A percentile compares a stretch with the other conserved stretches of the same genome.
Evolutionary conservation across 2,888 invertebrate genomes (phyloP).

Genomic region (Cephus rjabovi): DNA sequence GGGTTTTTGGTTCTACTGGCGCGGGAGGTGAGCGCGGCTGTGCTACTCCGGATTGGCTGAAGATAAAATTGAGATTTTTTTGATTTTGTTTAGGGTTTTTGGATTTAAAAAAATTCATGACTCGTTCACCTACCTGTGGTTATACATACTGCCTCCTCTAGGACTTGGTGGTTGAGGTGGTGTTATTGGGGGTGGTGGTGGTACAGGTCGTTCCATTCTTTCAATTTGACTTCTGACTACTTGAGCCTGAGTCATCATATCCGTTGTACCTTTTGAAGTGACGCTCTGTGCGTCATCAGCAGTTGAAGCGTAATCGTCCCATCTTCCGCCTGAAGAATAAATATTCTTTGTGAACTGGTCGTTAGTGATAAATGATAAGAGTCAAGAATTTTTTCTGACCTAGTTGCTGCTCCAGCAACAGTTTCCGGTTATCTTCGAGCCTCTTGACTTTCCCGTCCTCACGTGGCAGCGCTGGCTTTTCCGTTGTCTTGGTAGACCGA

Average conservation of each 20-base stretch:
- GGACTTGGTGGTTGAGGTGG: constrained; percentile 66
- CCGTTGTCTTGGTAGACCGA: constrained; percentile 80
- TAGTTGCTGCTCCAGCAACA: constrained; percentile 87
- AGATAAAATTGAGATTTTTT: constrained; percentile 13
- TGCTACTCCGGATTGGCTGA: constrained; percentile 67
- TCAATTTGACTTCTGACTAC: constrained; percentile 70
- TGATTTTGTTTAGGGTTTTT: not conserved
- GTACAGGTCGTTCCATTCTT: constrained; percentile 71
- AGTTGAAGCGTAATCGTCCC: constrained; percentile 65
- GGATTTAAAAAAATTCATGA: not conserved
- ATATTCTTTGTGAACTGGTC: not conserved
- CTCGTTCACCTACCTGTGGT: constrained; percentile 59
- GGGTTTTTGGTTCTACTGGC: constrained; percentile 72
- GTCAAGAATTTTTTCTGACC: constrained; percentile 61
- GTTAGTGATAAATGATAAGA: not conserved
- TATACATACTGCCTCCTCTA: constrained; percentile 67
- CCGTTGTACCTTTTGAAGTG: constrained; percentile 63
- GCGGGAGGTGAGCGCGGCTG: constrained; percentile 76
- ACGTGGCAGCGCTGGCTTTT: constrained; percentile 74
- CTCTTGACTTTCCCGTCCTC: constrained; percentile 77
- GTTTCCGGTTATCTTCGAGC: constrained; percentile 85
- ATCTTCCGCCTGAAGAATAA: constrained; percentile 53
- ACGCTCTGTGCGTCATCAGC: constrained; percentile 62
- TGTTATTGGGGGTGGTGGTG: constrained; percentile 72
- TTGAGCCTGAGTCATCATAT: constrained; percentile 65